Evolutionary conservation across 2,888 invertebrate genomes (phyloP).

Genomic region (Keiferia lycopersicella): DNA sequence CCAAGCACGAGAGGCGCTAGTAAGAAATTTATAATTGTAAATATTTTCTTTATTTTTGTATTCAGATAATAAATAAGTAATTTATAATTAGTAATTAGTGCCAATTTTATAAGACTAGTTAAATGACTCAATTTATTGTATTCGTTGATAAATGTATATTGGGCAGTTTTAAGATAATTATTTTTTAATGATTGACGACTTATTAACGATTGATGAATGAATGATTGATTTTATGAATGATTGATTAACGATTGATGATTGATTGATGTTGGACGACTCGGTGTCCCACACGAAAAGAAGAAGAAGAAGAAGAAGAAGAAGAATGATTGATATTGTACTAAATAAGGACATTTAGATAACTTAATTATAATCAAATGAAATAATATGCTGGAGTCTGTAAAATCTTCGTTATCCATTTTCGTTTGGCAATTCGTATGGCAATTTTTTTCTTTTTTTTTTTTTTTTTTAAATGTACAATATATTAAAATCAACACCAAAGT

Average conservation of each 20-base stretch:
- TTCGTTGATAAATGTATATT: constrained; percentile 32
- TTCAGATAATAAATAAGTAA: not conserved
- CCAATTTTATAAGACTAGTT: constrained; percentile 35
- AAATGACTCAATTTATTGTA: constrained; percentile 24
- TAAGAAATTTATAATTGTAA: constrained; percentile 3
- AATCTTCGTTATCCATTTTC: too few species aligned
- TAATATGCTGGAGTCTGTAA: not conserved
- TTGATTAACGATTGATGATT: too few species aligned
- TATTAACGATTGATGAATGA: too few species aligned
- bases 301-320: too few species aligned
- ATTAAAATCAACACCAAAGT: not conserved
- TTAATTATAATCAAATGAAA: not conserved
- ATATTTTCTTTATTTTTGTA: constrained; percentile 8
- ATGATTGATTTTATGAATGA: too few species aligned
- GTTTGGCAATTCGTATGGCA: too few species aligned
- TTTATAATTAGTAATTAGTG: constrained; percentile 32
- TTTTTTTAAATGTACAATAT: not conserved
- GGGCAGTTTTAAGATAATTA: constrained; percentile 29
- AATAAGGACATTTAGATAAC: not conserved
- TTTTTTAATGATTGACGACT: too few species aligned
- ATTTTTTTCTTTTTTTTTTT: not conserved
- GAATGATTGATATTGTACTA: constrained; percentile 2
- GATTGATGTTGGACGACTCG: too few species aligned
- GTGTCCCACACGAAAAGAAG: too few species aligned
- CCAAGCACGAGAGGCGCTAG: not conserved